Evolutionary conservation across 2,797 vertebrate species (phyloP).

Genomic region (Thalassophryne amazonica): DNA sequence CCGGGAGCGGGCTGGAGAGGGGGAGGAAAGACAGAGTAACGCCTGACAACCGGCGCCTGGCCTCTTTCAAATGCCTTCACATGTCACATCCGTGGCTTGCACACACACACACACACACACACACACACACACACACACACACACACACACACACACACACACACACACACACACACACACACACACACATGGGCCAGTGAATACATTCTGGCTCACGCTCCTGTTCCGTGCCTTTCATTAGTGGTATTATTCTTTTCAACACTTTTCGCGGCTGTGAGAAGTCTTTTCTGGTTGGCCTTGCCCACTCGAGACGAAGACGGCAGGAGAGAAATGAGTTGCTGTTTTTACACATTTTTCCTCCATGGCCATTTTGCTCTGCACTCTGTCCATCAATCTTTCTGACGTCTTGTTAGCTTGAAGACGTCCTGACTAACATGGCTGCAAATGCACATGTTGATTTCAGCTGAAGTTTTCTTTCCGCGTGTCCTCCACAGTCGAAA

Average conservation of each 20-base stretch:
- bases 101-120: conserved; percentile 8
- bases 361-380: too few species aligned
- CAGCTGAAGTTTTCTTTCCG: too few species aligned
- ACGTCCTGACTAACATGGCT: too few species aligned
- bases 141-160: not conserved
- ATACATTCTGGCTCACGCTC: conserved; percentile 60
- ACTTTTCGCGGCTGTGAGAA: conserved; percentile 34
- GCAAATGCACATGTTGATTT: too few species aligned
- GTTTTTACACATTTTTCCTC: too few species aligned
- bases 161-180: not conserved
- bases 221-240: conserved; percentile 61
- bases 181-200: conserved; percentile 21
- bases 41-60: conserved; percentile 71
- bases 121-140: conserved; percentile 52
- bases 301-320: conserved; percentile 9
- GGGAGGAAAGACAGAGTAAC: conserved; percentile 61
- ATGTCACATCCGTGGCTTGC: conserved; percentile 68
- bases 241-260: conserved; percentile 66
- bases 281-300: conserved; percentile 28
- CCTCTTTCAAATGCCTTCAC: conserved; percentile 70
- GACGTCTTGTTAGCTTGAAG: too few species aligned
- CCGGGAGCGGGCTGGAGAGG: conserved; percentile 22
- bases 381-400: conserved; percentile 2
- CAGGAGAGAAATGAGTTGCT: not conserved
- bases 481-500: too few species aligned